These are phyloP conservation scores for Paramormyrops hopkinsi DNA, from an alignment of 2,797 vertebrate species.

Conservation along the genomic window DNA sequence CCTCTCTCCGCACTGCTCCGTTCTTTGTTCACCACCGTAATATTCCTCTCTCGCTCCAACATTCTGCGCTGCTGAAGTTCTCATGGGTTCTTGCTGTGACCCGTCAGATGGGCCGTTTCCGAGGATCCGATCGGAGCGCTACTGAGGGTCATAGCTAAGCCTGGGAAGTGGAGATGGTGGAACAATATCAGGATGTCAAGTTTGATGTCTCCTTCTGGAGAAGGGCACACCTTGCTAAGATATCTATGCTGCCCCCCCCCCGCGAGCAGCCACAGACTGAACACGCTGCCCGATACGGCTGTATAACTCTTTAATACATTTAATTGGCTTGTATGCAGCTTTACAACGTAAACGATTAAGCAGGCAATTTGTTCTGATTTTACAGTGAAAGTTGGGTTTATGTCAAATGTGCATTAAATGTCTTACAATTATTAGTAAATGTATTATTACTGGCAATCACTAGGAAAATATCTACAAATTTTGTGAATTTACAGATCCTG, in stretches of 20 bases:
- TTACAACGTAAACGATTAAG: background rate
- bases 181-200: background rate
- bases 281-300: background rate
- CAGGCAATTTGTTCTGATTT: background rate
- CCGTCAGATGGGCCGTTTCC: background rate
- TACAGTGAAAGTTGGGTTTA: background rate
- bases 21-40: conserved; percentile 35
- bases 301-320: background rate
- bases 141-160: background rate
- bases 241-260: background rate
- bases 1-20: background rate
- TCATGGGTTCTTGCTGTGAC: background rate
- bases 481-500: background rate
- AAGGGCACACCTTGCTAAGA: background rate
- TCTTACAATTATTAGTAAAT: background rate
- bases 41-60: conserved; percentile 6
- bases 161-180: background rate
- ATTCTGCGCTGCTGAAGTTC: background rate
- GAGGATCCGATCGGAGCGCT: conserved; percentile 12
- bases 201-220: background rate
- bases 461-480: background rate
- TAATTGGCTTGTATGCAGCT: background rate
- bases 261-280: background rate
- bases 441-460: background rate
- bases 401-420: background rate